Evolutionary conservation across 2,888 invertebrate genomes (phyloP).

Genomic region (Stenoptilia bipunctidactyla): DNA sequence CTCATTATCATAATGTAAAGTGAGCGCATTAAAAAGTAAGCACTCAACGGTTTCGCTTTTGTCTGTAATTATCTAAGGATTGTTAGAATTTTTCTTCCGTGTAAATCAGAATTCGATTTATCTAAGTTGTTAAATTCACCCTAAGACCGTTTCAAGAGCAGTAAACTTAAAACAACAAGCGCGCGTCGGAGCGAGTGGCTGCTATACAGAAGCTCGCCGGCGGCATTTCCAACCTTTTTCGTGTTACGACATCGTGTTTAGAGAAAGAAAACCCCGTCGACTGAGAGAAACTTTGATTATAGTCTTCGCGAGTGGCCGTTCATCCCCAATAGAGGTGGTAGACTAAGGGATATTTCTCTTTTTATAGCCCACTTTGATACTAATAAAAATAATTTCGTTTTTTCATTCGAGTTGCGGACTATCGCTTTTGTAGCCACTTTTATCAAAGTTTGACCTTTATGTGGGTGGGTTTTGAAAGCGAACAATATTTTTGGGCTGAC

Average conservation of each 20-base stretch:
- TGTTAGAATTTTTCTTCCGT: conserved; percentile 14
- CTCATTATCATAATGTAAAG: background rate
- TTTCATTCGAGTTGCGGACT: conserved; percentile 45
- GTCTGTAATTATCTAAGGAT: no score
- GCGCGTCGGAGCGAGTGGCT: conserved; percentile 26
- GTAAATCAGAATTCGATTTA: conserved; percentile 23
- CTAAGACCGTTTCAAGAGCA: conserved; percentile 45
- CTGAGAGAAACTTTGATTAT: conserved; percentile 67
- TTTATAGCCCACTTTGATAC: conserved; percentile 63
- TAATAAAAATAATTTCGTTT: conserved; percentile 67
- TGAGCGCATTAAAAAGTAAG: background rate
- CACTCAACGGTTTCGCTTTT: no score
- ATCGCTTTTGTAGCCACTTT: conserved; percentile 30
- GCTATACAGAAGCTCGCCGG: conserved; percentile 48
- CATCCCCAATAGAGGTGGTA: conserved; percentile 60
- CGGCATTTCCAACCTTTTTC: conserved; percentile 65
- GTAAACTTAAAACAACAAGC: conserved; percentile 51
- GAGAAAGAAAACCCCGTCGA: conserved; percentile 64
- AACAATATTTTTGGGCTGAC: no score
- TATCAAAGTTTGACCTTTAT: conserved; percentile 45
- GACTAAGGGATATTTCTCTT: conserved; percentile 56
- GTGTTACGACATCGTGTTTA: conserved; percentile 67
- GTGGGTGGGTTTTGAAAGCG: conserved; percentile 16
- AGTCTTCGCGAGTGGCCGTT: conserved; percentile 62
- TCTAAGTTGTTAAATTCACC: conserved; percentile 38